phyloP scores from a whole-genome alignment of 2,113 vertebrate species.

The Pristiophorus japonicus region DNA sequence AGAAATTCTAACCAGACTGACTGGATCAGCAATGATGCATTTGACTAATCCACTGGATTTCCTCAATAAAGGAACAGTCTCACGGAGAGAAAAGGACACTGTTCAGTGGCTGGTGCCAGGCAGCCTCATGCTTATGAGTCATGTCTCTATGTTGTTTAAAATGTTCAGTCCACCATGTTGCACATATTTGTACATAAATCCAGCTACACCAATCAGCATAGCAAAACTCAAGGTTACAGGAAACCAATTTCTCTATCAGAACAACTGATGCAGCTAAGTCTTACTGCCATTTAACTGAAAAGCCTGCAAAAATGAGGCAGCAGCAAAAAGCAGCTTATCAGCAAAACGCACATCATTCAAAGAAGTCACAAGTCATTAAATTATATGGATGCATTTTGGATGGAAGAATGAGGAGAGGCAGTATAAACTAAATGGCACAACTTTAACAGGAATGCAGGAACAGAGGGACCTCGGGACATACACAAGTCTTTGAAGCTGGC shows the following conservation, averaged over 20 bases:
- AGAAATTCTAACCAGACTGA: slow-evolving; percentile 12
- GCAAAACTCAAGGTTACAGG: slow-evolving; percentile 14
- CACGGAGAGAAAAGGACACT: not conserved
- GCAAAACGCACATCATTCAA: not conserved
- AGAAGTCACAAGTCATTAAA: not conserved
- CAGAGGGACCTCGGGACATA: not conserved
- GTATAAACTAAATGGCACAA: not conserved
- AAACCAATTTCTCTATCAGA: slow-evolving; percentile 1
- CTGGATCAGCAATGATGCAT: slow-evolving; percentile 42
- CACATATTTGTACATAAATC: slow-evolving; percentile 35
- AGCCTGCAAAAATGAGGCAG: not conserved
- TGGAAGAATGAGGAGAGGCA: not conserved
- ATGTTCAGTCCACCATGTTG: slow-evolving; percentile 44
- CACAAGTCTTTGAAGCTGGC: not conserved
- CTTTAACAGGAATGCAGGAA: too few species aligned
- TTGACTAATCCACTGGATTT: slow-evolving; percentile 45
- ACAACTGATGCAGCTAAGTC: not conserved
- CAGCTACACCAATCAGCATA: slow-evolving; percentile 34
- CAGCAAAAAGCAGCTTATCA: not conserved
- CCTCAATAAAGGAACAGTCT: slow-evolving; percentile 17
- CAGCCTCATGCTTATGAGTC: slow-evolving; percentile 45
- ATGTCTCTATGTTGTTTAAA: not conserved
- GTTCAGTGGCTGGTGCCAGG: not conserved
- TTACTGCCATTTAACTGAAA: slow-evolving; percentile 8
- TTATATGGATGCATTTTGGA: not conserved